A percentile compares a stretch with the other conserved stretches of the same genome.
Evolutionary conservation across 2,113 vertebrate genomes (phyloP).

Genomic region (Dipodomys stephensi): DNA sequence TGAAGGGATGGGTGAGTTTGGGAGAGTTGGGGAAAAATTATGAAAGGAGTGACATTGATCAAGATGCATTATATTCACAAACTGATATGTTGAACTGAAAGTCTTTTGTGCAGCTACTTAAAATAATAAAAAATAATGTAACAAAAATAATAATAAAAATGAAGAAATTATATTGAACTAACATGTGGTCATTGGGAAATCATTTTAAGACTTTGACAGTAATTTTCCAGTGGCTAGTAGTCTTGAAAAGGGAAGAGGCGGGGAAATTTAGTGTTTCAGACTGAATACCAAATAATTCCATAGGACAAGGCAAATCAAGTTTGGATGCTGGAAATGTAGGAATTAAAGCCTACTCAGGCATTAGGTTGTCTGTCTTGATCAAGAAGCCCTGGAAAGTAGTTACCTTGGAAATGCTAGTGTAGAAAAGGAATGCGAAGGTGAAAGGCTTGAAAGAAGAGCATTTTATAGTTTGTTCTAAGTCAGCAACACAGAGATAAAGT

Average conservation of each 20-base stretch:
- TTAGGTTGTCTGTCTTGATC: slow-evolving; percentile 74
- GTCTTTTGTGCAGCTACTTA: too few relatives aligned
- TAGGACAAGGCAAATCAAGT: slow-evolving; percentile 72
- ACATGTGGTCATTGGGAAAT: slow-evolving; percentile 74
- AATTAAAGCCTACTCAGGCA: slow-evolving; percentile 73
- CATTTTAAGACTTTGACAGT: slow-evolving; percentile 69
- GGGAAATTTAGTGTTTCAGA: slow-evolving; percentile 36
- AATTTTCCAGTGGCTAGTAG: slow-evolving; percentile 75
- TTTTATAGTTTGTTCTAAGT: slow-evolving; percentile 59
- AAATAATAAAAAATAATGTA: too few relatives aligned
- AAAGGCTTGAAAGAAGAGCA: slow-evolving; percentile 63
- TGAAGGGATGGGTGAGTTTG: too few relatives aligned
- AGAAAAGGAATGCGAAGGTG: slow-evolving; percentile 61
- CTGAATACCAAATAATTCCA: slow-evolving; percentile 73
- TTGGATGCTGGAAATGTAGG: slow-evolving; percentile 62
- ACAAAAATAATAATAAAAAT: too few relatives aligned
- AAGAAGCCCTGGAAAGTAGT: slow-evolving; percentile 62
- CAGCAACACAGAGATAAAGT: slow-evolving; percentile 28
- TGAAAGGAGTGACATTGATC: too few relatives aligned
- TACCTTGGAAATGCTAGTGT: slow-evolving; percentile 51
- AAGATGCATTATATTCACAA: too few relatives aligned
- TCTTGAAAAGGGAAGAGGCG: not conserved
- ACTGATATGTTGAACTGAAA: too few relatives aligned
- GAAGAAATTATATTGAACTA: slow-evolving; percentile 67
- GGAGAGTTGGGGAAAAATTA: too few relatives aligned